Base-by-base conservation (phyloP, 2,113 vertebrate genomes). In the Anguilla rostrata region DNA sequence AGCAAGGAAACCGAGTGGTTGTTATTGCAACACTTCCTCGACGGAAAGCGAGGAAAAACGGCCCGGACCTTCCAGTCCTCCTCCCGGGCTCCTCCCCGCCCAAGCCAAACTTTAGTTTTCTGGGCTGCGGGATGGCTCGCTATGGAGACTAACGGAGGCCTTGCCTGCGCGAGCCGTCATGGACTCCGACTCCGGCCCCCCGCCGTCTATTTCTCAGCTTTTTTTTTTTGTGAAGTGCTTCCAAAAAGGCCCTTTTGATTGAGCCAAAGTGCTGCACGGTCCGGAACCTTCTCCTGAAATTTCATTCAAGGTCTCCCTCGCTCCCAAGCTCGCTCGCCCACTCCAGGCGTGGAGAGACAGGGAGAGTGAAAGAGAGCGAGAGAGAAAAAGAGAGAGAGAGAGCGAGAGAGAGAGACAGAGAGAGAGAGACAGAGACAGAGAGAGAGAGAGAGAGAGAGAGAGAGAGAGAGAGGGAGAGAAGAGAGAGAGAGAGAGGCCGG, bases 251-350 rank as follows among this genome's bases (percentile, higher is more conserved):
- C 80, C 34, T 34, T 82, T 87, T 71, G 49, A 86, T 56, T 3
- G 82, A 86, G 89, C 49, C 26, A 85, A 71, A 86, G 86, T 83
- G 81, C 84, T 43, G 75, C 43, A 83, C 80, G 83, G 22, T n/a
- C 82, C 85, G 53, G 18, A 85, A 89, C 84, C 79, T 46, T 43
- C 43, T 12, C 86, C 49, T 29, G 78, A 66, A 22, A 85, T 89
- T 83, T 83, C 84, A 83, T 81, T 66, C 41, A 26, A 83, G 86
- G 43, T n/a, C 91, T 86, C 15, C 82, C 71, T 75, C 60, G 49
- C 49, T 53, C 49, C 1, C 49, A 12, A 0, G 49, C 34, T 34
- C 34, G 34, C 34, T 34, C 34, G 34, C 49, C 49, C 49, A 53
- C 49, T 53, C 49, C 7, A 53, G 49, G 12, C 1, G 49, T 14